These are phyloP conservation scores for Drosophila kohkoa DNA, from an alignment of 1,140 invertebrate species.

Conservation along the genomic window DNA sequence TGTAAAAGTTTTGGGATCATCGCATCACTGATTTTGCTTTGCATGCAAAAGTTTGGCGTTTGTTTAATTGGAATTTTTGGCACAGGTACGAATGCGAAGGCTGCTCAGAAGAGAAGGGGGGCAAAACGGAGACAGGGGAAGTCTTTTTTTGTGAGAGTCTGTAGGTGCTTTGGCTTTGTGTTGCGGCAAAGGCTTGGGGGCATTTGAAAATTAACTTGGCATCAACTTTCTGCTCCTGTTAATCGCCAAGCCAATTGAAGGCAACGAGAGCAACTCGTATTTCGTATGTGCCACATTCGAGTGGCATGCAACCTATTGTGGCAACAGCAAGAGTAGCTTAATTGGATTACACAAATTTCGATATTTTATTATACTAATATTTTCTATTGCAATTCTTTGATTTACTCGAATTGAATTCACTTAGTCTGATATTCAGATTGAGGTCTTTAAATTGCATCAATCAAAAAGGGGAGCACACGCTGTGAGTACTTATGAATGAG, in stretches of 20 bases:
- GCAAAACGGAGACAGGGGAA: background rate
- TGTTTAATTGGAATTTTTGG: conserved; percentile 80
- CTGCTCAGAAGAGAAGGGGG: too few species aligned
- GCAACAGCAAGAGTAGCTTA: background rate
- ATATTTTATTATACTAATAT: too few species aligned
- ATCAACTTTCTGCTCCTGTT: conserved; percentile 14
- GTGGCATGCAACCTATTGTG: conserved; percentile 16
- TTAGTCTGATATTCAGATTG: background rate
- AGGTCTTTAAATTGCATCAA: background rate
- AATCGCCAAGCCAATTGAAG: conserved; percentile 19
- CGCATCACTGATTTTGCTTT: conserved; percentile 48
- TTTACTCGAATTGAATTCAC: background rate
- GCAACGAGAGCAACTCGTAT: background rate
- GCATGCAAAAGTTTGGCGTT: conserved; percentile 73
- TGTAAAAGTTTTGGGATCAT: conserved; percentile 45
- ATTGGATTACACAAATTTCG: background rate
- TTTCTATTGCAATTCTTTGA: background rate
- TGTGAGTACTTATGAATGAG: background rate
- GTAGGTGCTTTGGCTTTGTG: conserved; percentile 20
- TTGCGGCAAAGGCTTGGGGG: conserved; percentile 18
- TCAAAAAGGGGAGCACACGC: background rate
- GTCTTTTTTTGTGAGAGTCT: background rate
- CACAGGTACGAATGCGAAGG: conserved; percentile 17
- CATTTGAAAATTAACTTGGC: conserved; percentile 43
- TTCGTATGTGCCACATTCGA: background rate